Base-by-base conservation (phyloP, 1,140 invertebrate genomes). In the Anoplolepis gracilipes region DNA sequence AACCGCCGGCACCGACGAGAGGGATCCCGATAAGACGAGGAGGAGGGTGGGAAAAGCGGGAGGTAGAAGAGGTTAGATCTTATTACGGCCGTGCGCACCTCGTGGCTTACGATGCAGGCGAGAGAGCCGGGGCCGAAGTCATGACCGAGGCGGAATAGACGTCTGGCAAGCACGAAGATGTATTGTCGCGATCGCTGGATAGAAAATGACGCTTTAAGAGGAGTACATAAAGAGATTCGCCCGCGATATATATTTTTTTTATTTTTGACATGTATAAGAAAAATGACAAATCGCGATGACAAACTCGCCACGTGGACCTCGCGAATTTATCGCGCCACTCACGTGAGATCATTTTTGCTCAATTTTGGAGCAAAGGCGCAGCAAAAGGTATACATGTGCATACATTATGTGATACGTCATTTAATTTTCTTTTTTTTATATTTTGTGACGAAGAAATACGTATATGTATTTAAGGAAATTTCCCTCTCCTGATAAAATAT, bases 41-140 rank as follows among this genome's bases (percentile, higher is more conserved):
- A 85, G 87, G 72, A 85, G 75, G 75, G 55, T 65, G 69, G 82
- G 78, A 61, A 84, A 75, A 61, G 28, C 39, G 39, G 76, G 85
- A 73, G 39, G 64, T 84, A 84, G 86, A 70, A 84, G 70, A 87
- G 70, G 81, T 69, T 84, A 89, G 85, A 89, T 86, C 73, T 88
- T 73, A 82, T 90, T 90, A 90, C 78, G 73, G 76, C 11, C 42
- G 11, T 61, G 69, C 46, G 69, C 42, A 39, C 72, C 55, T 77
- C 84, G 84, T 75, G 64, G 73, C 84, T 82, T 76, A 57, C 70
- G 69, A 84, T 65, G 69, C 53, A 82, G 67, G 39, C 61, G 75
- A 77, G 62, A 79, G 53, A 84, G 39, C 42, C 61, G 57, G 22
- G 30, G 22, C 46, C 53, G 61, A 75, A 57, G 65, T 81, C 53